Base-by-base conservation (phyloP, 1,140 invertebrate genomes). In the Goniozus legneri region DNA sequence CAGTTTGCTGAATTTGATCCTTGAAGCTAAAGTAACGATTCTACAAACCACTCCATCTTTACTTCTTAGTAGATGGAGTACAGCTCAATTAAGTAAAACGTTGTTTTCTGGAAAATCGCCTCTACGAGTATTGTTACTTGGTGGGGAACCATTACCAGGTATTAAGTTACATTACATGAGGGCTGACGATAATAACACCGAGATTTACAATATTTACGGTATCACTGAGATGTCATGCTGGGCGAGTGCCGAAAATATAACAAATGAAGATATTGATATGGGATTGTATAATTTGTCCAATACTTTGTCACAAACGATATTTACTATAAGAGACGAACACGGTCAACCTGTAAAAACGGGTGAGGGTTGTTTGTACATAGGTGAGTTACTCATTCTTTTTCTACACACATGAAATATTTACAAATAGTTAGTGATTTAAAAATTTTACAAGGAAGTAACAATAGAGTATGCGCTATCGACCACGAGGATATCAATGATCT, bases 201-300 rank as follows among this genome's bases (percentile, higher is more conserved):
- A 61, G 62, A 71, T 91, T 41, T 89, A 80, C 67, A 90, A 87
- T 69, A 67, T 91, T 39, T 92, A 92, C 80, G 89, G 90, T 41
- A 83, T 89, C 14, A 91, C 88, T 24, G 89, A 92, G 75, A 79
- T 92, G 37, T 91, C 89, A 3, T 89, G 87, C 67, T 92, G 89
- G 90, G 84, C 89, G 2, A 83, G 82, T 57, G 76, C 81, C 31
- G 71, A 78, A 38, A 71, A 82, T 74, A 66, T 89, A 1, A 52
- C 75, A 1, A 51, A 52, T 37, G 64, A 67, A 54, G 19, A 30
- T 22, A 15, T 34, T 2, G 18, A 45, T 15, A 19, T 18, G 22
- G 14, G 30, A 44, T 37, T 21, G 8, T 36, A 51, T 44, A 72
- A 66, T 38, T 67, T 90, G 12, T 87, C 87, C 3, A 56, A 75